Evolutionary conservation across 2,113 vertebrate genomes (phyloP).

Genomic region (Dissostichus mawsoni): DNA sequence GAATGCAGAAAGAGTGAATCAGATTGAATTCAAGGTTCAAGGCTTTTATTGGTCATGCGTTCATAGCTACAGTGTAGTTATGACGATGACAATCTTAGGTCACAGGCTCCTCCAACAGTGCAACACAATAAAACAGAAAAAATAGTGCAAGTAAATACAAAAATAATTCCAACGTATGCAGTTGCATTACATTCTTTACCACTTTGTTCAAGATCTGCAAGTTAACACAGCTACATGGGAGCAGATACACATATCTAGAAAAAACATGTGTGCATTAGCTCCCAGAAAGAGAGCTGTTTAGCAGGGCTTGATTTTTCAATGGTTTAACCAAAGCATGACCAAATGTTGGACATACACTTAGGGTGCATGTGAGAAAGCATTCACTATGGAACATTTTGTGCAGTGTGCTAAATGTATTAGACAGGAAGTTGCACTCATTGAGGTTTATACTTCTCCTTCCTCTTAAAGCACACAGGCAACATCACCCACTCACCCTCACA

Average conservation of each 20-base stretch:
- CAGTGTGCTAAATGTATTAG: not conserved
- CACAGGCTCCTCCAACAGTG: too few species aligned
- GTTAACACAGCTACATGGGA: not conserved
- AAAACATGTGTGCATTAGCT: conserved; percentile 6
- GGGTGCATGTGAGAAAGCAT: not conserved
- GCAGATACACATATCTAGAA: not conserved
- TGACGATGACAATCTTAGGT: too few species aligned
- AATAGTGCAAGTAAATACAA: too few species aligned
- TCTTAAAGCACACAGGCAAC: conserved; percentile 11
- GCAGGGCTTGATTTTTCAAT: not conserved
- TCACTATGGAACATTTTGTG: conserved; percentile 37
- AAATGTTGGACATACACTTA: not conserved
- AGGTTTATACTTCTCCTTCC: conserved; percentile 54
- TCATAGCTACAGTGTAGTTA: too few species aligned
- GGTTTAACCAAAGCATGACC: conserved; percentile 1
- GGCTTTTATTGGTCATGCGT: too few species aligned
- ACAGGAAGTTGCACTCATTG: conserved; percentile 56
- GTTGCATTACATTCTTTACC: not conserved
- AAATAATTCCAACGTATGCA: not conserved
- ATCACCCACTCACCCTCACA: conserved; percentile 31
- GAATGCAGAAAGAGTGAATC: not conserved
- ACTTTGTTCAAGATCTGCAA: not conserved
- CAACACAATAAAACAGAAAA: too few species aligned
- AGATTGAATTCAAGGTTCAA: not conserved
- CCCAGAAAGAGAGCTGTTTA: not conserved